phyloP scores from a whole-genome alignment of 1,140 invertebrate genomes.

The Aphaenogaster ashmeadi region DNA sequence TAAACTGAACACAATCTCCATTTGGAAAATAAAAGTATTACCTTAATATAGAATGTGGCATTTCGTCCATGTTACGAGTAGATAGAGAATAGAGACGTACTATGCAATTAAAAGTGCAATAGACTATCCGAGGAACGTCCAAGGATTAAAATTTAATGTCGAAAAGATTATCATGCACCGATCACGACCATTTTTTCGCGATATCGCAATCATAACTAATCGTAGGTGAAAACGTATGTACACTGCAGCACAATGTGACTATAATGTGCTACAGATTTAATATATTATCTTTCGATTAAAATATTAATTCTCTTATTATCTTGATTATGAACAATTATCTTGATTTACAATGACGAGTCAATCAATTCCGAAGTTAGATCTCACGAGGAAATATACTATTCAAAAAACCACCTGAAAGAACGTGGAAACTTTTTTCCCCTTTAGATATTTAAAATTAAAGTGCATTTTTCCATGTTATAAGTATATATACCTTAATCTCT shows the following conservation, averaged over 20 bases:
- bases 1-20: constrained; percentile 26
- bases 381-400: background rate
- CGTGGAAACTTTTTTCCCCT: background rate
- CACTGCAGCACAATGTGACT: background rate
- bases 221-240: constrained; percentile 23
- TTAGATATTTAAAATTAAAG: constrained; percentile 45
- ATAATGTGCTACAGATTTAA: background rate
- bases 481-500: background rate
- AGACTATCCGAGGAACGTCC: background rate
- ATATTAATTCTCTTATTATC: constrained; percentile 3
- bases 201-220: constrained; percentile 10
- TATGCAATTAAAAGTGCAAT: constrained; percentile 17
- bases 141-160: constrained; percentile 3
- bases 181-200: background rate
- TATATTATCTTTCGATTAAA: background rate
- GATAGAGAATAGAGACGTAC: background rate
- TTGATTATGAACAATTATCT: constrained; percentile 12
- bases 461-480: constrained; percentile 1
- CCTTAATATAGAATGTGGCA: background rate
- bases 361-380: background rate
- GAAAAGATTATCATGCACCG: background rate
- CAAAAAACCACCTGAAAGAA: background rate
- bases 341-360: background rate
- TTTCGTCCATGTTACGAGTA: background rate
- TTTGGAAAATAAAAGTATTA: background rate